These are phyloP conservation scores for Tiliacea citrago DNA, from an alignment of 2,888 invertebrate species.

Conservation along the genomic window DNA sequence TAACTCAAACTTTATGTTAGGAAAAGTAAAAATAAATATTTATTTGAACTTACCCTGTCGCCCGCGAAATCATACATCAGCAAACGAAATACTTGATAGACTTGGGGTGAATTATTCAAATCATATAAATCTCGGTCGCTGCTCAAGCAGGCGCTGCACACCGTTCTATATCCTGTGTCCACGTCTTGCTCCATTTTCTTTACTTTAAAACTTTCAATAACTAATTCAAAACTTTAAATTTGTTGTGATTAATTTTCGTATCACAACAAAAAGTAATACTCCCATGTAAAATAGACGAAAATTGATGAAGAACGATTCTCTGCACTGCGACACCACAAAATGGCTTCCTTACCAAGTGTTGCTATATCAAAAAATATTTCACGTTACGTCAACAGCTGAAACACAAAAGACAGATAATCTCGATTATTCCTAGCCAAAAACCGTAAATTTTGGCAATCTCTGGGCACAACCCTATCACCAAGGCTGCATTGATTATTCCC, in stretches of 20 bases:
- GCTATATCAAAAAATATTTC: constrained; percentile 52
- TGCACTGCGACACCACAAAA: constrained; percentile 89
- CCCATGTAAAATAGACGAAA: constrained; percentile 90
- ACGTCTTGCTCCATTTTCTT: constrained; percentile 87
- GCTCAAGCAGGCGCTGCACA: constrained; percentile 85
- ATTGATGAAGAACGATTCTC: constrained; percentile 81
- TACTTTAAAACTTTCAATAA: constrained; percentile 57
- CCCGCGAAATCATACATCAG: constrained; percentile 86
- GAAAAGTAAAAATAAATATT: constrained; percentile 25
- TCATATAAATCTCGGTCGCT: constrained; percentile 81
- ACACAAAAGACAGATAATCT: background rate
- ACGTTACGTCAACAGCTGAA: constrained; percentile 1
- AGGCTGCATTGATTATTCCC: too few relatives aligned
- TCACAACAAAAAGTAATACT: constrained; percentile 90
- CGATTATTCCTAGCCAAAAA: background rate
- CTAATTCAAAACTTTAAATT: constrained; percentile 66
- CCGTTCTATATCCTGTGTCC: constrained; percentile 77
- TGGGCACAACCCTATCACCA: too few relatives aligned
- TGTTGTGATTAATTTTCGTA: constrained; percentile 80
- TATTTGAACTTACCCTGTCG: constrained; percentile 80
- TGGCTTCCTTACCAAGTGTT: constrained; percentile 88
- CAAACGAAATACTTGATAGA: constrained; percentile 82
- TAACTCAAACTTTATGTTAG: background rate
- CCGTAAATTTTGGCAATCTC: background rate
- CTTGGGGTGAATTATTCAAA: constrained; percentile 75